Conservation (phyloP, 2,888 invertebrate genomes). For the Icerya purchasi region DNA sequence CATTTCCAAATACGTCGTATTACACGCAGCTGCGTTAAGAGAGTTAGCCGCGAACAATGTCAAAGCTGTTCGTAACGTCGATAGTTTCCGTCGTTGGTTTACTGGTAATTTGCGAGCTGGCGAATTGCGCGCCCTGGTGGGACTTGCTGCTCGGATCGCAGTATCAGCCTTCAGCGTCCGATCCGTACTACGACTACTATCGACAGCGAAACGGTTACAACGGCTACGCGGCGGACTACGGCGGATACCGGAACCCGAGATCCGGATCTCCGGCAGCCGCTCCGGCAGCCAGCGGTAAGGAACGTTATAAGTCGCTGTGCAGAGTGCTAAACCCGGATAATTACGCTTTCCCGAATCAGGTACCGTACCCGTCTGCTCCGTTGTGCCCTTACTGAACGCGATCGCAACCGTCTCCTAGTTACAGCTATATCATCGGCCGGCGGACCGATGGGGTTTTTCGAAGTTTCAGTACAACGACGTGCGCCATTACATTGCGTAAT, state of each 20-base stretch:
- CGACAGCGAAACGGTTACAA: background rate
- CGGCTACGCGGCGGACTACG: background rate
- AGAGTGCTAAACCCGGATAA: conserved; percentile 38
- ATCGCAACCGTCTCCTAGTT: too few relatives aligned
- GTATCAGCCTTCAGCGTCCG: conserved; percentile 1
- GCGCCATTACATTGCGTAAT: too few relatives aligned
- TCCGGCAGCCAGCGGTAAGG: conserved; percentile 14
- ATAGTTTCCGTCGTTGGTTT: too few relatives aligned
- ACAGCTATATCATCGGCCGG: too few relatives aligned
- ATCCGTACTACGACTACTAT: background rate
- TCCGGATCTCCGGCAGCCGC: background rate
- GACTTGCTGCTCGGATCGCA: background rate
- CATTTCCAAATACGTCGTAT: too few relatives aligned
- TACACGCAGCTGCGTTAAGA: too few relatives aligned
- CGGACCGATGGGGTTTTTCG: too few relatives aligned
- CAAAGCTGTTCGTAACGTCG: too few relatives aligned
- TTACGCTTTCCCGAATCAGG: conserved; percentile 33
- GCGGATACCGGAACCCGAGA: conserved; percentile 1
- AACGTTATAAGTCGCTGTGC: conserved; percentile 45
- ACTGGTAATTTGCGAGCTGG: too few relatives aligned
- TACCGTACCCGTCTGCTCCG: conserved; percentile 35
- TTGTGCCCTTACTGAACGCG: conserved; percentile 33
- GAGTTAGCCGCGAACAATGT: too few relatives aligned
- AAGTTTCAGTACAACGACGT: too few relatives aligned
- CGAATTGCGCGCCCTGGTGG: background rate